Evolutionary conservation across 2,888 invertebrate species (phyloP).

Genomic region (Scaptomyza polygonia): DNA sequence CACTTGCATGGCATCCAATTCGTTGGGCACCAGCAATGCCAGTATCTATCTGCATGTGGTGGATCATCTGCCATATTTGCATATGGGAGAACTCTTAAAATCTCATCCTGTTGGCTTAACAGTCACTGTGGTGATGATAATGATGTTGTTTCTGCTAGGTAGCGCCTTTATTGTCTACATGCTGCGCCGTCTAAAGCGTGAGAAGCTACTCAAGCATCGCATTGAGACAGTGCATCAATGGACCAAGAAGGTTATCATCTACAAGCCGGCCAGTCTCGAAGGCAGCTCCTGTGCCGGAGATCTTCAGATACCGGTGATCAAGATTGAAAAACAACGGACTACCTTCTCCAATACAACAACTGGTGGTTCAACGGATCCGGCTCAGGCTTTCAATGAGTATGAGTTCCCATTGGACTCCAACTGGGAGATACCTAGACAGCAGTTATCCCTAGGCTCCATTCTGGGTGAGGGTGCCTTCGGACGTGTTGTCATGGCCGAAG

Average conservation of each 20-base stretch:
- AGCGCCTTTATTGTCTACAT: constrained; percentile 86
- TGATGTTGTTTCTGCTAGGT: constrained; percentile 85
- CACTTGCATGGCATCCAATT: constrained; percentile 96
- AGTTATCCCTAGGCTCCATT: constrained; percentile 91
- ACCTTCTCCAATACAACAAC: constrained; percentile 87
- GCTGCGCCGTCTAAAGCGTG: constrained; percentile 89
- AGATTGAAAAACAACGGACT: constrained; percentile 94
- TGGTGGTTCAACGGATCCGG: constrained; percentile 86
- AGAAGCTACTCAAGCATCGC: constrained; percentile 91
- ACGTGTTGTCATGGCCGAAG: constrained; percentile 96
- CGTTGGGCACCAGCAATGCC: constrained; percentile 91
- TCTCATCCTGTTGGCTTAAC: constrained; percentile 87
- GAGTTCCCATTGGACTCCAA: constrained; percentile 97
- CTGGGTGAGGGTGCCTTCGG: constrained; percentile 99
- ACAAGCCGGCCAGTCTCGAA: constrained; percentile 87
- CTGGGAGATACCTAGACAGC: constrained; percentile 96
- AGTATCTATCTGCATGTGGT: constrained; percentile 94
- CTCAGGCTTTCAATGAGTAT: constrained; percentile 93
- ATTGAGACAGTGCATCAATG: constrained; percentile 94
- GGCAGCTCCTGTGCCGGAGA: constrained; percentile 78
- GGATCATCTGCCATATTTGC: constrained; percentile 68
- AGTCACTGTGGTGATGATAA: constrained; percentile 86
- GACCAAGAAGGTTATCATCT: constrained; percentile 95
- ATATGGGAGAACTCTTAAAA: constrained; percentile 70
- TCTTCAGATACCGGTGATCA: constrained; percentile 92